Evolutionary conservation across 2,888 invertebrate genomes (phyloP), one percentile per base, ranked within the genome.

Genomic region (Ennomos quercinarius): DNA sequence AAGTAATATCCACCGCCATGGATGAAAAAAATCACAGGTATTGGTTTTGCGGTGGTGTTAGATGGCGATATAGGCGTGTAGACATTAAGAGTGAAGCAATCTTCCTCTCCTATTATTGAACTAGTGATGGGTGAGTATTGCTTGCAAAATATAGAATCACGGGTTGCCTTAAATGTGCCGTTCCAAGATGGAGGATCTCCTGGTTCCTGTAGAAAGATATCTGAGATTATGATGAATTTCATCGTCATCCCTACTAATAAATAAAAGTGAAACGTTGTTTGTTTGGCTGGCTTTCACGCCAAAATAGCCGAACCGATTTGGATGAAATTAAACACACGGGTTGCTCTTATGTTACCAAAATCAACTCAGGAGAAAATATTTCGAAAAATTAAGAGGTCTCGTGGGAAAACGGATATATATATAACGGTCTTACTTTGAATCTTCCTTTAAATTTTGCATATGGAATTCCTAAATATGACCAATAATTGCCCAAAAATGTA

Each of bases 21-120:
- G 43, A 85, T 71, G 52, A 76, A 83, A 3, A 83, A 72, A 68
- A 85, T 80, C 0, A 84, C 84, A 9, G 83, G 71, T 34, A 76
- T 61, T 2, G 68, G 67, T 13, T 61, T 42, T 34, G 55, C 44
- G 0, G 41, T 42, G 86, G 0, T 17, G n/a, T 43, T 12, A 2
- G 17, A 17, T 11, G 51, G 89, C 88, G 62, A 84, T 43, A 51
- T 11, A 83, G 84, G 82, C 4, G 80, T 76, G 64, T 77, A 86
- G 6, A 86, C 70, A 61, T 81, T 85, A 1, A 81, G 68, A 9
- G 73, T 76, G 0, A 85, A 70, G 45, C 83, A 86, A 55, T 86
- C 78, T 66, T 84, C 81, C 37, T 69, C 63, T 10, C 78, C 78
- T 5, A 70, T 49, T 10, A 67, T 61, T 44, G 43, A 53, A 9